A percentile compares a stretch with the other conserved stretches of the same genome.
These are phyloP conservation scores for Teleiodes luculella DNA, from an alignment of 2,888 invertebrate species.

Conservation along the genomic window DNA sequence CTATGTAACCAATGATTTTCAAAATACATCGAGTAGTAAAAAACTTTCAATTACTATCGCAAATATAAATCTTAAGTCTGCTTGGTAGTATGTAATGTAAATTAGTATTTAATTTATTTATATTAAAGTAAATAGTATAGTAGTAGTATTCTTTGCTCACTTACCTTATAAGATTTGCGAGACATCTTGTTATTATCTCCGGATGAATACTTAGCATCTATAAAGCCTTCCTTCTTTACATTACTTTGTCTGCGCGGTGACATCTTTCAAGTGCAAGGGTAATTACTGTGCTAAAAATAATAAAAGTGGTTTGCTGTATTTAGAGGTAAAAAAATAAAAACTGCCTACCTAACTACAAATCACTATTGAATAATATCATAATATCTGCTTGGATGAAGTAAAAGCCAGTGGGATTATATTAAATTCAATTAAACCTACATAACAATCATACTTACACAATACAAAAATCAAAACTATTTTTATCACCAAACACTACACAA, in stretches of 20 bases:
- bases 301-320: constrained; percentile 14
- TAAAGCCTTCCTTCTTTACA: constrained; percentile 34
- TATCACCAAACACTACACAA: not conserved
- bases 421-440: too few species aligned
- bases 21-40: too few species aligned
- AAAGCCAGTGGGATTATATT: too few species aligned
- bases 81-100: too few species aligned
- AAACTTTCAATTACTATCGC: too few species aligned
- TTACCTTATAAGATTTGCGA: not conserved
- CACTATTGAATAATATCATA: too few species aligned
- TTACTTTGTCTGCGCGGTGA: constrained; percentile 48
- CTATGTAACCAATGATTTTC: too few species aligned
- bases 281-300: constrained; percentile 46
- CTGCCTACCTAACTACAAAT: not conserved
- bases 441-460: not conserved
- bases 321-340: not conserved
- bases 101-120: too few species aligned
- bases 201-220: constrained; percentile 40
- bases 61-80: not conserved
- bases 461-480: not conserved
- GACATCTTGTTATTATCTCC: constrained; percentile 61
- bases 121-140: too few species aligned
- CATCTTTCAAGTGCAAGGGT: constrained; percentile 56
- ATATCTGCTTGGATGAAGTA: not conserved
- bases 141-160: not conserved